phyloP scores from a whole-genome alignment of 2,797 vertebrate species.

The Prunella strophiata region DNA sequence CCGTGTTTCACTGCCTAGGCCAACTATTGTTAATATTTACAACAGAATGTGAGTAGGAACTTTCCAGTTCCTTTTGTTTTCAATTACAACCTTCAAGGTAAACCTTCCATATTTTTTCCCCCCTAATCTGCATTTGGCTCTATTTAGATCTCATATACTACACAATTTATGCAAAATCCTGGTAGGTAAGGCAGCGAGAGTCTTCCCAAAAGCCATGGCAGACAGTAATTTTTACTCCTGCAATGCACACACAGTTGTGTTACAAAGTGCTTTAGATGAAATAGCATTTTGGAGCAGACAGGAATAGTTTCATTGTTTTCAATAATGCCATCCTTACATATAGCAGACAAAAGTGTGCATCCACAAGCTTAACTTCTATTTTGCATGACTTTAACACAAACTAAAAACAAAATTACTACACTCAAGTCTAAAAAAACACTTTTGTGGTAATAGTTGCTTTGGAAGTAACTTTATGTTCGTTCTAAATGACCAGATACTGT shows the following conservation, averaged over 20 bases:
- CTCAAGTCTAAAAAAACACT: not conserved
- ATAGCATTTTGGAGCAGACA: not conserved
- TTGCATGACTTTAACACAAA: not conserved
- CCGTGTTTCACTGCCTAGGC: not conserved
- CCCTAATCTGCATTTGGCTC: not conserved
- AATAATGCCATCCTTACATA: not conserved
- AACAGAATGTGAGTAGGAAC: not conserved
- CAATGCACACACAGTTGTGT: not conserved
- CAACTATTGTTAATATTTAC: not conserved
- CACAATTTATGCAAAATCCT: not conserved
- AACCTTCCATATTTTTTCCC: not conserved
- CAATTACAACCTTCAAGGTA: not conserved
- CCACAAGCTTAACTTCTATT: not conserved
- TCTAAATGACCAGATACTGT: not conserved
- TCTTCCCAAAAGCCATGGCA: not conserved
- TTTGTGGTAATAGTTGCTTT: not conserved
- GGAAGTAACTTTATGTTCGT: not conserved
- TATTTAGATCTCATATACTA: not conserved
- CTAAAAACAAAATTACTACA: not conserved
- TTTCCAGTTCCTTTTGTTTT: not conserved
- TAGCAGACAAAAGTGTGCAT: not conserved
- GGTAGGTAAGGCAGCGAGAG: not conserved
- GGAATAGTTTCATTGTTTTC: not conserved
- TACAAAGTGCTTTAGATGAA: not conserved
- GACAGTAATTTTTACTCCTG: not conserved